Base-by-base conservation (phyloP, 2,797 vertebrate genomes). In the Propithecus perrieri region DNA sequence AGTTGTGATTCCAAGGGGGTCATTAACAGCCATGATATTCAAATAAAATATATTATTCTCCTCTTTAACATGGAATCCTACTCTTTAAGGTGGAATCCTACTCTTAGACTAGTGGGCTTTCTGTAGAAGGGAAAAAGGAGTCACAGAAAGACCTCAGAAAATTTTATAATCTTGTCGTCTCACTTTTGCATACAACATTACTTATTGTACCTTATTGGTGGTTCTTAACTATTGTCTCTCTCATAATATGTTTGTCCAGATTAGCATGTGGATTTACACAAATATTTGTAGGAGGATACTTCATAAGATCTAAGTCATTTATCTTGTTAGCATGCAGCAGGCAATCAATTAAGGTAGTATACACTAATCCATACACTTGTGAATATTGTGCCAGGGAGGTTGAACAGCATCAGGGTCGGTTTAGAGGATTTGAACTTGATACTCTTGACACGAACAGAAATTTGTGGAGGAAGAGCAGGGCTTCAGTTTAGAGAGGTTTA, bases 371-470 rank as follows among this genome's bases (percentile, higher is more conserved):
- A 35, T 22, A 28, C 3, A 5, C 4, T 24, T 59, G 9, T 5
- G 38, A 53, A 38, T 61, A 35, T 43, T 18, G 18, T 59, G 12
- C 20, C 12, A 0, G 0, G 14, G 55, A 48, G 0, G 6, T 4
- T 57, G 22, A 72, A 11, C 24, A 48, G 6, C 30, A 26, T 50
- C 4, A 12, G 7, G 5, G 14, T 53, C 35, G 12, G 7, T 35
- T 79, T 13, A 33, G 74, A 67, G 28, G 17, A 20, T 57, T 57
- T 83, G 30, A 96, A 8, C 15, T 20, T 74, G 26, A 28, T 28
- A 17, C 5, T 15, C 5, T 69, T 14, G 41, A 38, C 13, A 55
- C 12, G 71, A 33, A 20, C 22, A 71, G 43, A 67, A 69, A 55
- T 46, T 28, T 28, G n/a, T 48, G 7, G 6, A 24, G 28, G 30